Evolutionary conservation across 2,113 vertebrate species (phyloP), one percentile per base, ranked within the genome.

Genomic region (Tor tambroides): DNA sequence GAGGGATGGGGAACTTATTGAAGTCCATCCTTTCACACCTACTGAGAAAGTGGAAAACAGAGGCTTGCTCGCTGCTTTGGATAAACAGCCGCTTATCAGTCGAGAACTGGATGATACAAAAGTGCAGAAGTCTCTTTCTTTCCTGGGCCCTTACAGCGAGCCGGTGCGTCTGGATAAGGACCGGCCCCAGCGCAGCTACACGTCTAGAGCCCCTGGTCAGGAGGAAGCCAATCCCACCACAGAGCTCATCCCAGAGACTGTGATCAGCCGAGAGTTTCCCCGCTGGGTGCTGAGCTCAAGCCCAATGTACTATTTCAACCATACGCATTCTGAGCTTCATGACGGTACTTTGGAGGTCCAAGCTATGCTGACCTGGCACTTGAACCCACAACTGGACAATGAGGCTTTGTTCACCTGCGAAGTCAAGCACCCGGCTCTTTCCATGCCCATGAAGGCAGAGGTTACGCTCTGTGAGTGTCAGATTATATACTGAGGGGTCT

Each of bases 401-500:
- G 96, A 98, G 49, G 97, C 97, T 0, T 96, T 98, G 49, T 98
- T 98, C 95, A 98, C 97, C 95, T 99, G 98, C 5, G 97, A 98
- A 94, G 97, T 98, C 91, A 97, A 97, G 91, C 98, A 99, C 92
- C 97, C 97, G 0, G 98, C 97, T 0, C 96, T 99, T 91, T 97
- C 97, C 35, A 98, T 98, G 97, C 96, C 97, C 92, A 99, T 99
- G 98, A 96, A 98, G 94, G 94, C 97, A 0, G 97, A 98, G 91
- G 96, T 98, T 91, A 98, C 95, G 0, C 95, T 98, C 9, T 96
- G 98, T 98, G 91, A 97, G 97, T 93, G 59, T 49, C n/a, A 51
- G 9, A 5, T 41, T 21, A 38, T 38, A 23, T 72, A 71, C 30
- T n/a, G n/a, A n/a, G n/a, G n/a, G n/a, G n/a, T n/a, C n/a, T n/a